Base-by-base conservation (phyloP, 2,888 invertebrate genomes). In the Nebria salina region DNA sequence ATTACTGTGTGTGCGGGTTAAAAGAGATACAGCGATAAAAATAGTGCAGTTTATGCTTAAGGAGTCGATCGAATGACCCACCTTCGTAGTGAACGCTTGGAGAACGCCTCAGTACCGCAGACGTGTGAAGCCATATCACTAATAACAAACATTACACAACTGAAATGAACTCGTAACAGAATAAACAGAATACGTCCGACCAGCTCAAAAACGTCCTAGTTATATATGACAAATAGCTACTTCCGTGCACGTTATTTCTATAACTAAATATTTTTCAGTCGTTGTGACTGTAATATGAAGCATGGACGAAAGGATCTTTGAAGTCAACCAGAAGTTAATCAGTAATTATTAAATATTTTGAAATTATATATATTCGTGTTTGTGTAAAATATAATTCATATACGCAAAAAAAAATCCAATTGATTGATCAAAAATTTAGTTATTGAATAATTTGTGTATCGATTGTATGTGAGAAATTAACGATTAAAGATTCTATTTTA, bases 41-140 rank as follows among this genome's bases (percentile, higher is more conserved):
- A 70, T 70, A 20, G 70, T 70, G 70, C 11, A 15, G 25, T 25
- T 70, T 70, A 34, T 54, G 26, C 15, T 25, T 34, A 70, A 26
- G 70, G 65, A 42, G 76, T 54, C 43, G 76, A 76, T 42, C 42
- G 76, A 43, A 42, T 66, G 76, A 76, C 76, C 76, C 76, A 76
- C 76, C 76, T 76, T 68, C 76, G 75, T 75, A 13, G n/a, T 73
- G 73, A 42, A 43, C 41, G 43, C 15, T 41, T 41, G 73, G 43
- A 42, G 73, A 73, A 42, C 73, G 41, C 73, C 73, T 73, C 42
- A 73, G 41, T 42, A 26, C 73, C 73, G 43, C 41, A 73, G 73
- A 73, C 43, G 73, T 43, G 73, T 42, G 73, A 73, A 73, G 73
- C 73, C 73, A 73, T 73, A 73, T 73, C 73, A 73, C 73, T 73